Evolutionary conservation across 2,113 vertebrate species (phyloP).

Genomic region (Mobula hypostoma): DNA sequence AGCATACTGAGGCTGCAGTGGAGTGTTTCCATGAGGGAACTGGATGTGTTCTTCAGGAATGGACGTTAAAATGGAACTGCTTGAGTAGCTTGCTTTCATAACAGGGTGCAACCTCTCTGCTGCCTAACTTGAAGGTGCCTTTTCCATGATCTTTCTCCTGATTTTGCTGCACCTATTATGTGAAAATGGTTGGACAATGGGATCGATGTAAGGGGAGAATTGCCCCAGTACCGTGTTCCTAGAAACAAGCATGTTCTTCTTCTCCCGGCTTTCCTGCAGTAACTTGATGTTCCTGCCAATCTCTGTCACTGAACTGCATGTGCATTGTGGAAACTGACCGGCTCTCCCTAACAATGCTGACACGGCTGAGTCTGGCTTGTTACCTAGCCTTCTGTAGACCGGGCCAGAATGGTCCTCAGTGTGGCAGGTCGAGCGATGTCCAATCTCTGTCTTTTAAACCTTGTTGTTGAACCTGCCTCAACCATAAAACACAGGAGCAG

Average conservation of each 20-base stretch:
- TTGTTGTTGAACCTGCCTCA: too few species aligned
- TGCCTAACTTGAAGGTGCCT: background rate
- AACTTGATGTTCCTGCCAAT: background rate
- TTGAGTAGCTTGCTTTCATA: background rate
- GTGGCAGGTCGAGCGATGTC: background rate
- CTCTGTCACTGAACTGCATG: background rate
- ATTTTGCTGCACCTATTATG: background rate
- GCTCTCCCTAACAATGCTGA: background rate
- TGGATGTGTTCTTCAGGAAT: background rate
- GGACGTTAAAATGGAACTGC: background rate
- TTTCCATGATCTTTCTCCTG: background rate
- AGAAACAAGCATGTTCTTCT: background rate
- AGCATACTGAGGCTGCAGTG: background rate
- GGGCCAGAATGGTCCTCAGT: background rate
- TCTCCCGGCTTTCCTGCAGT: background rate
- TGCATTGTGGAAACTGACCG: background rate
- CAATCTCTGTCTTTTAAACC: background rate
- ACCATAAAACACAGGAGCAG: too few species aligned
- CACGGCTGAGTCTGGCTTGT: background rate
- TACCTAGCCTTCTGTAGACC: too few species aligned
- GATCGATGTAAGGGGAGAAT: background rate
- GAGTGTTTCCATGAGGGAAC: background rate
- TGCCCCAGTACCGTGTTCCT: background rate
- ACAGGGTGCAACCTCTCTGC: background rate
- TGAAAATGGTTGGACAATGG: background rate